These are phyloP conservation scores for Entomobrya proxima DNA, from an alignment of 2,888 invertebrate species.

Conservation along the genomic window DNA sequence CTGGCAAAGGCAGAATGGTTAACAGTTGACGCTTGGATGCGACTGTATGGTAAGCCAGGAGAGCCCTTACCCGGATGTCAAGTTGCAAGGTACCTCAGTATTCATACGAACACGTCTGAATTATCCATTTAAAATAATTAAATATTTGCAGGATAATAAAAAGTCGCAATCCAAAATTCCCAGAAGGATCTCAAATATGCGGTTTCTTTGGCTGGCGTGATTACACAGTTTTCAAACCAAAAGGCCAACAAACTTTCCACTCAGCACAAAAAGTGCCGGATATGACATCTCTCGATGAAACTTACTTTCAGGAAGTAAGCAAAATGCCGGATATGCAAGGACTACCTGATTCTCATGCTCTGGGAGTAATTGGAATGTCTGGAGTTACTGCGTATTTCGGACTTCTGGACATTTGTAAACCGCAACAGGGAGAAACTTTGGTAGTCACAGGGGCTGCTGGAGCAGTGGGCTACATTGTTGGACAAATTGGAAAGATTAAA, in stretches of 20 bases:
- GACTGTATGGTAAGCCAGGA: conserved; percentile 78
- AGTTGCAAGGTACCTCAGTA: conserved; percentile 84
- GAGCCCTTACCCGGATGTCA: conserved; percentile 84
- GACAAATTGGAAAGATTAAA: conserved; percentile 87
- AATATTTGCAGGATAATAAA: conserved; percentile 82
- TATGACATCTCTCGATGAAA: no score
- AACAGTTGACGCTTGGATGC: conserved; percentile 87
- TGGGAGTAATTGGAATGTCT: conserved; percentile 67
- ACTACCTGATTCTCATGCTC: conserved; percentile 34
- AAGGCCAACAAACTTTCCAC: conserved; percentile 28
- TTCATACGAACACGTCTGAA: neutral
- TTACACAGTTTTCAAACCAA: conserved; percentile 51
- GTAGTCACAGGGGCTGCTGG: conserved; percentile 87
- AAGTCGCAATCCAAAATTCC: conserved; percentile 83
- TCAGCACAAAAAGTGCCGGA: no score
- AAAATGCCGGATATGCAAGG: conserved; percentile 41
- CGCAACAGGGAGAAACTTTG: conserved; percentile 85
- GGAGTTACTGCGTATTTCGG: conserved; percentile 88
- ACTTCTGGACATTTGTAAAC: conserved; percentile 83
- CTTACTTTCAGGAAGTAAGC: no score
- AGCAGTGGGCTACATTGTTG: conserved; percentile 86
- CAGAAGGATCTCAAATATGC: conserved; percentile 82
- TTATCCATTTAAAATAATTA: neutral
- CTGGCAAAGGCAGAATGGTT: conserved; percentile 83
- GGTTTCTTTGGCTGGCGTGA: conserved; percentile 85